Evolutionary conservation across 2,797 vertebrate genomes (phyloP).

Genomic region (Notoglanidium macrostoma): DNA sequence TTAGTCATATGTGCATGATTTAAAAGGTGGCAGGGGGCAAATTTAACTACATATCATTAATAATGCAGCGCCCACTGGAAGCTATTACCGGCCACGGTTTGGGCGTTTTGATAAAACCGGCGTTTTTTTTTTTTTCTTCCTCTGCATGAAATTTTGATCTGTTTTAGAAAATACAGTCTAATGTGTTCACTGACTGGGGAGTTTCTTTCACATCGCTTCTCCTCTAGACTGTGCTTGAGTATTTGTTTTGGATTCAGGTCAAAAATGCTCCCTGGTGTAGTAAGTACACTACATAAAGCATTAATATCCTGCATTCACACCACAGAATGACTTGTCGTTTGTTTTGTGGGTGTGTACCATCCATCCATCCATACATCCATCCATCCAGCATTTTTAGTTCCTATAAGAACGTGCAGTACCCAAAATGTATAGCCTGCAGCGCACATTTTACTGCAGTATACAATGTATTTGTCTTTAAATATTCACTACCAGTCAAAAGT

Average conservation of each 20-base stretch:
- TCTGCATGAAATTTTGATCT: slow-evolving; percentile 41
- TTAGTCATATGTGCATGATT: slow-evolving; percentile 56
- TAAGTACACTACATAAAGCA: neutral
- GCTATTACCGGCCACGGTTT: slow-evolving; percentile 51
- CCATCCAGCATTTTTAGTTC: neutral
- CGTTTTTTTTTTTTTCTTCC: slow-evolving; percentile 3
- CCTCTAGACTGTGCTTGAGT: neutral
- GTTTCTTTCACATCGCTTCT: slow-evolving; percentile 3
- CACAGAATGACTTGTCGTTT: neutral
- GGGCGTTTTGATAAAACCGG: slow-evolving; percentile 41
- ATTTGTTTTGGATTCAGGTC: slow-evolving; percentile 21
- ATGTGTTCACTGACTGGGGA: slow-evolving; percentile 10
- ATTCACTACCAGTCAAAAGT: too few species aligned
- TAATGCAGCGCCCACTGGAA: slow-evolving; percentile 53
- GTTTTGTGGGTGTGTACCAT: neutral
- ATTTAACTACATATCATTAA: slow-evolving; percentile 59
- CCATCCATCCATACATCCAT: neutral
- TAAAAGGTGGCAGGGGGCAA: slow-evolving; percentile 52
- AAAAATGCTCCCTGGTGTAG: neutral
- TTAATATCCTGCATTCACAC: neutral
- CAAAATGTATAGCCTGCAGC: neutral
- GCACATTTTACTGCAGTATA: neutral
- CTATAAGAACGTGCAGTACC: neutral
- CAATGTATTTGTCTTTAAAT: neutral
- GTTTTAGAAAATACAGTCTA: neutral